Conservation (phyloP, 2,113 vertebrate species). For the Nannobrachium achirus region DNA sequence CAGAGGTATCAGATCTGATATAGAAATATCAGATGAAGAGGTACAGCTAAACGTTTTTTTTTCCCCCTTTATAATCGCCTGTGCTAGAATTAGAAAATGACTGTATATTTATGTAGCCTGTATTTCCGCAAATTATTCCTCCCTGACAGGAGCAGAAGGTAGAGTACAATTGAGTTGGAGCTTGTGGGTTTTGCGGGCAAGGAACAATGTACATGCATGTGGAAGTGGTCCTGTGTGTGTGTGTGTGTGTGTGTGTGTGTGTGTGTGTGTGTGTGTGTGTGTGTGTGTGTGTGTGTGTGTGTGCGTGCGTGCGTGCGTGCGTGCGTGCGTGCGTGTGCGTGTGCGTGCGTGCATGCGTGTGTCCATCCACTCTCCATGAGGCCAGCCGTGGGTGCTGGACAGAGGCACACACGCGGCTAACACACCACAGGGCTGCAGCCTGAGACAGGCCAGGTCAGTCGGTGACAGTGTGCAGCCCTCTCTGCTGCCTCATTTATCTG, state of each 20-base stretch:
- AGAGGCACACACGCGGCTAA: conserved; percentile 65
- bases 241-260: background rate
- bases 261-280: background rate
- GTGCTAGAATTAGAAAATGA: no score
- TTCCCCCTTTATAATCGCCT: no score
- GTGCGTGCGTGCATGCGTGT: conserved; percentile 9
- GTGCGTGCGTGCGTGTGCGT: conserved; percentile 9
- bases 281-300: conserved; percentile 15
- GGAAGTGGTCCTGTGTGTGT: background rate
- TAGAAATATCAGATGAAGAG: no score
- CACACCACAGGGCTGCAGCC: conserved; percentile 68
- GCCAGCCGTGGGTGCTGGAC: conserved; percentile 48
- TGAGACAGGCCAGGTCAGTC: conserved; percentile 77
- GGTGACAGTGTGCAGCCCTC: conserved; percentile 75
- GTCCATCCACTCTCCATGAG: conserved; percentile 17
- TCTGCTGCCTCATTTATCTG: conserved; percentile 80
- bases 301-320: conserved; percentile 8
- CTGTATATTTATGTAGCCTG: no score
- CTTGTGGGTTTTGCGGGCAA: no score
- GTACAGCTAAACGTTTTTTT: no score
- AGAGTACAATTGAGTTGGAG: no score
- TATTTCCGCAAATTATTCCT: no score
- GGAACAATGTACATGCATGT: background rate
- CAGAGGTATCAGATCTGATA: no score
- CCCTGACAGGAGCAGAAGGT: no score